phyloP scores from a whole-genome alignment of 2,888 invertebrate genomes.

The Synanthedon andrenaeformis region DNA sequence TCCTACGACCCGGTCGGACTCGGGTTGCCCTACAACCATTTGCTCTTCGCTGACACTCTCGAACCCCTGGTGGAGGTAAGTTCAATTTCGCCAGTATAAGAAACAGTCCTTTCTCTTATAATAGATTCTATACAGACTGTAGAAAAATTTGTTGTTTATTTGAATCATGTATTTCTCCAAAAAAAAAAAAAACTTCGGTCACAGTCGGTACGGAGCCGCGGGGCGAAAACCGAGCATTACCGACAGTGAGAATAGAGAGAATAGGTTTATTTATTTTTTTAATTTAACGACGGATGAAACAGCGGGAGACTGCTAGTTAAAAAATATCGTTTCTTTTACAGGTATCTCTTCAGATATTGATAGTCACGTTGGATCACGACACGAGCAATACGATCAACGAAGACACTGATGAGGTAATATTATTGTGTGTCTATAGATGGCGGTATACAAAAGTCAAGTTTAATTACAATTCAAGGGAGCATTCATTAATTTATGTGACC shows the following conservation, averaged over 20 bases:
- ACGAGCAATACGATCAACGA: conserved; percentile 71
- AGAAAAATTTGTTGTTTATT: too few species aligned
- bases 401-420: conserved; percentile 73
- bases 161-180: too few species aligned
- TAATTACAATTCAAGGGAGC: background rate
- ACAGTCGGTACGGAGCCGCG: too few species aligned
- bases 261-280: too few species aligned
- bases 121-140: too few species aligned
- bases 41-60: conserved; percentile 91
- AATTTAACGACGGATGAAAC: too few species aligned
- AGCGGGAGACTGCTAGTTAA: too few species aligned
- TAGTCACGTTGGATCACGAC: conserved; percentile 97
- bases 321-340: conserved; percentile 9
- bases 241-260: too few species aligned
- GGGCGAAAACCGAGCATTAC: too few species aligned
- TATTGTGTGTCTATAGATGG: background rate
- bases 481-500: too few species aligned
- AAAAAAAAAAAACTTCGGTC: too few species aligned
- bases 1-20: conserved; percentile 99
- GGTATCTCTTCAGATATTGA: conserved; percentile 90
- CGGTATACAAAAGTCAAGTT: background rate
- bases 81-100: background rate
- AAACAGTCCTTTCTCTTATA: too few species aligned
- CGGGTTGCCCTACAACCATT: conserved; percentile 97
- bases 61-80: conserved; percentile 90